These are phyloP conservation scores for Ochotona princeps DNA, from an alignment of 2,113 vertebrate species.

Conservation along the genomic window DNA sequence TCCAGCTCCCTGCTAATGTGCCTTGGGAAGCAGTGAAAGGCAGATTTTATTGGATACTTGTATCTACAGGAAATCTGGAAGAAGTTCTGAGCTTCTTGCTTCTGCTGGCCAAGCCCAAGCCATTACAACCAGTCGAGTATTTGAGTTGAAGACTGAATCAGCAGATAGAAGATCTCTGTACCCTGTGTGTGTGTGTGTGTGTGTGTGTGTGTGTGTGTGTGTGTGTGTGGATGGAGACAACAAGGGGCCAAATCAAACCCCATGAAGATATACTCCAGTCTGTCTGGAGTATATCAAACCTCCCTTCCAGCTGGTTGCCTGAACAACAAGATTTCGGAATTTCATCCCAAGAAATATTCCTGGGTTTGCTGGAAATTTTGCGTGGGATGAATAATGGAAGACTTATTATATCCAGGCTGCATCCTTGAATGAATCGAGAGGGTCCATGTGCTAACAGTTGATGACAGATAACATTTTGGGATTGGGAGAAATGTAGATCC, in stretches of 20 bases:
- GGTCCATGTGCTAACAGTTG: neutral
- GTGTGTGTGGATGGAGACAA: no score
- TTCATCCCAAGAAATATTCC: neutral
- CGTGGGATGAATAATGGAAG: neutral
- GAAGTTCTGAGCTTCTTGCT: no score
- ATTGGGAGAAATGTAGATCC: neutral
- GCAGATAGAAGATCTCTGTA: no score
- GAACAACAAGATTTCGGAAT: neutral
- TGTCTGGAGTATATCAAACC: neutral
- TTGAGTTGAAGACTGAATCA: no score
- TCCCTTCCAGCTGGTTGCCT: neutral
- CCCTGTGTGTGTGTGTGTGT: no score
- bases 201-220: no score
- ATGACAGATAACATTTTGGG: neutral
- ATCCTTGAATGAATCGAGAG: accelerated
- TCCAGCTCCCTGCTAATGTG: no score
- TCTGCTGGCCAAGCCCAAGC: no score
- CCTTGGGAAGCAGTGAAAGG: no score
- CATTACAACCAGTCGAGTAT: no score
- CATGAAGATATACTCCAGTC: neutral
- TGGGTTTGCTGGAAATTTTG: neutral
- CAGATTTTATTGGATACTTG: no score
- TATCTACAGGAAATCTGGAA: no score
- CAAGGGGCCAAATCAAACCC: neutral
- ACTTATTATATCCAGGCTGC: neutral